These are phyloP conservation scores for Catonia carolina DNA, from an alignment of 2,888 invertebrate genomes.

Conservation along the genomic window DNA sequence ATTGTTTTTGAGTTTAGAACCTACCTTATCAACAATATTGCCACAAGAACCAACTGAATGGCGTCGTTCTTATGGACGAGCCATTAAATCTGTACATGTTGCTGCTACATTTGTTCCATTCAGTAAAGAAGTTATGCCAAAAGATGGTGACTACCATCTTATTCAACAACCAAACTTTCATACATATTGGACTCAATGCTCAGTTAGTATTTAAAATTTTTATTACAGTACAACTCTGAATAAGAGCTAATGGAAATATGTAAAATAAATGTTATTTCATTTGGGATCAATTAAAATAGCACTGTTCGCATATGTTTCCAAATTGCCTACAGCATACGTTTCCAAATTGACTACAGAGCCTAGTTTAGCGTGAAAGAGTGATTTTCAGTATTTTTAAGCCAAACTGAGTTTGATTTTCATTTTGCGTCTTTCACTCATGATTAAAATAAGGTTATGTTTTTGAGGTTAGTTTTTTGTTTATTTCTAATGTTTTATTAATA, in stretches of 20 bases:
- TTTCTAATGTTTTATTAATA: too few species aligned
- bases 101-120: slow-evolving; percentile 76
- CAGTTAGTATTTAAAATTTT: slow-evolving; percentile 62
- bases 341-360: too few species aligned
- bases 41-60: slow-evolving; percentile 87
- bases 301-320: background rate
- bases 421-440: too few species aligned
- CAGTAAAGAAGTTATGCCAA: slow-evolving; percentile 64
- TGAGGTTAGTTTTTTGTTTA: too few species aligned
- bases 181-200: slow-evolving; percentile 92
- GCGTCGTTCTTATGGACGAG: slow-evolving; percentile 82
- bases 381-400: too few species aligned
- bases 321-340: too few species aligned
- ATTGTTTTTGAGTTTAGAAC: slow-evolving; percentile 75
- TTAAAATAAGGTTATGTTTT: too few species aligned
- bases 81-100: slow-evolving; percentile 74
- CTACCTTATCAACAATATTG: slow-evolving; percentile 67
- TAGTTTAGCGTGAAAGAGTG: too few species aligned
- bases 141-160: slow-evolving; percentile 67
- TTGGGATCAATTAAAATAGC: background rate
- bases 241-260: too few species aligned
- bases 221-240: background rate
- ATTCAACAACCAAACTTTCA: slow-evolving; percentile 87
- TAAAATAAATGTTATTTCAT: background rate
- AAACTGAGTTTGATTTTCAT: too few species aligned